Conservation (phyloP, 2,113 vertebrate species). For the Hemichromis elongatus region DNA sequence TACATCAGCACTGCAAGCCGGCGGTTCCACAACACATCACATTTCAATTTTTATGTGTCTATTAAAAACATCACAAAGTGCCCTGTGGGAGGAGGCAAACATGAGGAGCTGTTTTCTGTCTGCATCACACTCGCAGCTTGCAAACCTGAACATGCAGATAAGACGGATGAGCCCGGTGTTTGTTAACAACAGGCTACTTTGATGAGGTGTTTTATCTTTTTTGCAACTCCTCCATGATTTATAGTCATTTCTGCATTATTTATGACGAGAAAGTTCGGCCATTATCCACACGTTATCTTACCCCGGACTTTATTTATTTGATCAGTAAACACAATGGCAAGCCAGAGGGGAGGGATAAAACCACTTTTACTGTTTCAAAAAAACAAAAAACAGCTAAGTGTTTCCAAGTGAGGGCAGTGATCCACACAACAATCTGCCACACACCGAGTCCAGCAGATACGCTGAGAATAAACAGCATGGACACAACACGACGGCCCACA, state of each 20-base stretch:
- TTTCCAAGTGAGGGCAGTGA: neutral
- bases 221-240: neutral
- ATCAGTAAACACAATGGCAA: neutral
- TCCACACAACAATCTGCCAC: neutral
- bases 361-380: neutral
- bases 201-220: neutral
- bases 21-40: neutral
- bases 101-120: neutral
- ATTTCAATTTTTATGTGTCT: slow-evolving; percentile 19
- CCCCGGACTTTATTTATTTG: neutral
- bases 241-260: neutral
- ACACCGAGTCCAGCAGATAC: neutral
- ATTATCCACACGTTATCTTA: neutral
- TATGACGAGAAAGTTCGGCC: neutral
- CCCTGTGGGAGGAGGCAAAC: neutral
- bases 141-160: neutral
- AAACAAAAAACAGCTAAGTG: accelerated
- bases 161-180: neutral
- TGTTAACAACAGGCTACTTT: neutral
- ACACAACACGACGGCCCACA: neutral
- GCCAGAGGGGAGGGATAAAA: neutral
- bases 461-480: neutral
- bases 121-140: neutral
- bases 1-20: neutral
- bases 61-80: neutral